Conservation (phyloP, 2,797 vertebrate genomes). For the Cephalopachus bancanus region DNA sequence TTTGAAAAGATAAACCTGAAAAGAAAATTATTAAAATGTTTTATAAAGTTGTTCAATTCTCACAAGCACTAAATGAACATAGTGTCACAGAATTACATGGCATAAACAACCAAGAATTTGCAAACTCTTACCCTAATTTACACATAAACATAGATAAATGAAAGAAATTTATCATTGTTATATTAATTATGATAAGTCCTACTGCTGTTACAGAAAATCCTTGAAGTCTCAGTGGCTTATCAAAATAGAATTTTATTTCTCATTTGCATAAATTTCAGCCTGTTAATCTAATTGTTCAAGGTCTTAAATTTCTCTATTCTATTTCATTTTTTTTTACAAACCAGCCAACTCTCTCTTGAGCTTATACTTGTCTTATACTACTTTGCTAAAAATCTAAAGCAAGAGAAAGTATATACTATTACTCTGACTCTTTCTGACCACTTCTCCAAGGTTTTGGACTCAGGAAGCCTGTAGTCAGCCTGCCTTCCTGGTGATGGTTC, state of each 20-base stretch:
- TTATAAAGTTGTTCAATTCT: neutral
- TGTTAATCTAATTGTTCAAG: conserved; percentile 1
- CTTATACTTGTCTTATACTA: neutral
- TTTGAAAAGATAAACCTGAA: conserved; percentile 26
- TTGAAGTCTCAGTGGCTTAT: neutral
- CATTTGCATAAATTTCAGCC: neutral
- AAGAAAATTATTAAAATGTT: conserved; percentile 37
- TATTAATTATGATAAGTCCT: conserved; percentile 25
- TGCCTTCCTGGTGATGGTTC: neutral
- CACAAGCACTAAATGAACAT: conserved; percentile 32
- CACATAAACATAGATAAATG: neutral
- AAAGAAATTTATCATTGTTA: conserved; percentile 1
- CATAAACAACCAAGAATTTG: neutral
- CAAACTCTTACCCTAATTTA: conserved; percentile 12
- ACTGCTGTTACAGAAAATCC: conserved; percentile 38
- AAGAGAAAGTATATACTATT: neutral
- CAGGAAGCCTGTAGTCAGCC: neutral
- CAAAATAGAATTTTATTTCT: conserved; percentile 47
- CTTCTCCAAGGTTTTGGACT: neutral
- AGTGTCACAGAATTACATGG: conserved; percentile 1
- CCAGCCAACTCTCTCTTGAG: neutral
- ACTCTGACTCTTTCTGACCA: neutral
- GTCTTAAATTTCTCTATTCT: neutral
- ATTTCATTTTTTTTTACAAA: neutral
- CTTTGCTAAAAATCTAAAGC: neutral